Conservation (phyloP, 2,888 invertebrate species). For the Tineola bisselliella region DNA sequence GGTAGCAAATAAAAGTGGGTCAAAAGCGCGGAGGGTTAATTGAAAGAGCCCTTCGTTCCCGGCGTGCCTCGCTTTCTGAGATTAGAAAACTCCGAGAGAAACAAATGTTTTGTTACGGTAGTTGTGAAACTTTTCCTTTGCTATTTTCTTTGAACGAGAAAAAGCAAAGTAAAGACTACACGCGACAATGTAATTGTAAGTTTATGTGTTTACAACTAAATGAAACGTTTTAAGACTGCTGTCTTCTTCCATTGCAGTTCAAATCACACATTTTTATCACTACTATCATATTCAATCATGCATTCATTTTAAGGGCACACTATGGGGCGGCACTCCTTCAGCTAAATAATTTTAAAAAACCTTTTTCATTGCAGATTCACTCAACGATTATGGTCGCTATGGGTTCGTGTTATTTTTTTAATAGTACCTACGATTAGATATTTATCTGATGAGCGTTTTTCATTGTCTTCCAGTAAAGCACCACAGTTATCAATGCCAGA, state of each 20-base stretch:
- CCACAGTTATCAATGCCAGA: no score
- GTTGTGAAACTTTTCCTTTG: conserved; percentile 3
- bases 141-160: conserved; percentile 1
- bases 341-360: no score
- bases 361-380: no score
- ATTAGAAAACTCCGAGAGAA: conserved; percentile 3
- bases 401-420: no score
- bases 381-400: no score
- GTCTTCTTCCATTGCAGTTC: not conserved
- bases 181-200: not conserved
- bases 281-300: no score
- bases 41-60: conserved; percentile 28
- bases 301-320: no score
- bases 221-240: not conserved
- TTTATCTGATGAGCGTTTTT: no score
- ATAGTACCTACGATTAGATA: no score
- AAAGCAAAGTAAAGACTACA: not conserved
- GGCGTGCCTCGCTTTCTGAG: not conserved
- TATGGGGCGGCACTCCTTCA: no score
- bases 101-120: conserved; percentile 5
- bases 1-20: conserved; percentile 29
- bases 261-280: no score
- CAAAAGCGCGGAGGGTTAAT: conserved; percentile 42
- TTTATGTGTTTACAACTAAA: not conserved
- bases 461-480: no score